Percentiles rank a stretch among this genome's conserved stretches.
phyloP scores from a whole-genome alignment of 2,888 invertebrate genomes.

The Phytoseiulus persimilis region DNA sequence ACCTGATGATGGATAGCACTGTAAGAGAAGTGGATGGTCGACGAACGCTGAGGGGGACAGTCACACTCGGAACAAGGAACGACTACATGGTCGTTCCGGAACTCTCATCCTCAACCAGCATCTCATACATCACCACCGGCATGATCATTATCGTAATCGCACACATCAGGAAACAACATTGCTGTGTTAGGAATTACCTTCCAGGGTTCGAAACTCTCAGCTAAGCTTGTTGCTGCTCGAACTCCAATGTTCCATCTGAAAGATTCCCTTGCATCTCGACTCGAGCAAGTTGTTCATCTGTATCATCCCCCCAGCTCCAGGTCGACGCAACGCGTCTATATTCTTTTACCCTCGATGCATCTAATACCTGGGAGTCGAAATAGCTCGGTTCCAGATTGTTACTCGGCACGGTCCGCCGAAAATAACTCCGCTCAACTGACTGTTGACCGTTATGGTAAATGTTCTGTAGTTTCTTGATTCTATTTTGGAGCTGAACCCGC shows the following conservation, averaged over 20 bases:
- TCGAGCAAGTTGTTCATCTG: neutral
- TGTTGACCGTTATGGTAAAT: neutral
- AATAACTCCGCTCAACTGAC: neutral
- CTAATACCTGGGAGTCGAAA: too few species aligned
- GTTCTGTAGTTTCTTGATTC: neutral
- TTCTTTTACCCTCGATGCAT: too few species aligned
- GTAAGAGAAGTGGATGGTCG: neutral
- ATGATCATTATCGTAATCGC: neutral
- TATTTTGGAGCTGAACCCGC: neutral
- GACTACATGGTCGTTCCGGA: neutral
- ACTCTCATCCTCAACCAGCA: neutral
- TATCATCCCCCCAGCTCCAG: neutral
- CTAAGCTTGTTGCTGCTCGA: neutral
- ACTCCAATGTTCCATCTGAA: neutral
- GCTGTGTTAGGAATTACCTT: neutral
- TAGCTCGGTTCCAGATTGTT: too few species aligned
- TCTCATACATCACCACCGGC: neutral
- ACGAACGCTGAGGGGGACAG: neutral
- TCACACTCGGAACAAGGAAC: neutral
- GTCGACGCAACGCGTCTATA: too few species aligned
- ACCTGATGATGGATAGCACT: neutral
- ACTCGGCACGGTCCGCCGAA: neutral
- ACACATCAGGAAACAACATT: neutral
- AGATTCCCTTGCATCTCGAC: neutral
- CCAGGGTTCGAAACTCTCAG: too few species aligned